Conservation (phyloP, 2,797 vertebrate genomes). For the Loriculus beryllinus region DNA sequence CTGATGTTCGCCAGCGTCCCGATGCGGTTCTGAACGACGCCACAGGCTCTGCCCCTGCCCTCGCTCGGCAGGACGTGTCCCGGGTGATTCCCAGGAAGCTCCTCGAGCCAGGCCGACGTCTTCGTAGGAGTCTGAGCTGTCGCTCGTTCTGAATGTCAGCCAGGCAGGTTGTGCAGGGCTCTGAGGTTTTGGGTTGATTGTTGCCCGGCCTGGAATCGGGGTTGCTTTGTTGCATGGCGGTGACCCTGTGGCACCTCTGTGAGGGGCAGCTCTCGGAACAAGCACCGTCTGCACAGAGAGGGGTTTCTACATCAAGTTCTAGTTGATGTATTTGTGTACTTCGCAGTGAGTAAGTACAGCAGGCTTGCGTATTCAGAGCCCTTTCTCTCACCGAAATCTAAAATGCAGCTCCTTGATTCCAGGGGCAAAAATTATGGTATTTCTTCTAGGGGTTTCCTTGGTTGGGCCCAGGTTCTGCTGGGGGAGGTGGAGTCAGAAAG, state of each 20-base stretch:
- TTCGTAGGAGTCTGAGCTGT: background rate
- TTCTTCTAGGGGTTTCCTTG: background rate
- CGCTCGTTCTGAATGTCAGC: background rate
- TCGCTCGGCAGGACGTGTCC: background rate
- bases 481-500: background rate
- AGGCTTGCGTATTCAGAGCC: background rate
- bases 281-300: fast-evolving
- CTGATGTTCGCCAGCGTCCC: background rate
- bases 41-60: too few relatives aligned
- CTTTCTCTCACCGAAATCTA: background rate
- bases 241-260: fast-evolving
- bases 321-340: fast-evolving
- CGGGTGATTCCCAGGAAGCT: background rate
- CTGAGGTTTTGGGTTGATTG: too few relatives aligned
- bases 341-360: background rate
- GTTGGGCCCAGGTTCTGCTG: background rate
- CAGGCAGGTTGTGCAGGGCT: background rate
- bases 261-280: background rate
- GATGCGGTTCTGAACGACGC: background rate
- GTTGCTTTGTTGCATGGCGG: fast-evolving
- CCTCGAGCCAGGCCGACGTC: background rate
- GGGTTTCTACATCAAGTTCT: background rate
- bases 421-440: background rate
- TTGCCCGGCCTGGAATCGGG: fast-evolving
- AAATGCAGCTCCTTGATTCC: background rate